Percentiles rank a stretch among this genome's conserved stretches.
Evolutionary conservation across 2,113 vertebrate genomes (phyloP).

Genomic region (Sciurus niger): DNA sequence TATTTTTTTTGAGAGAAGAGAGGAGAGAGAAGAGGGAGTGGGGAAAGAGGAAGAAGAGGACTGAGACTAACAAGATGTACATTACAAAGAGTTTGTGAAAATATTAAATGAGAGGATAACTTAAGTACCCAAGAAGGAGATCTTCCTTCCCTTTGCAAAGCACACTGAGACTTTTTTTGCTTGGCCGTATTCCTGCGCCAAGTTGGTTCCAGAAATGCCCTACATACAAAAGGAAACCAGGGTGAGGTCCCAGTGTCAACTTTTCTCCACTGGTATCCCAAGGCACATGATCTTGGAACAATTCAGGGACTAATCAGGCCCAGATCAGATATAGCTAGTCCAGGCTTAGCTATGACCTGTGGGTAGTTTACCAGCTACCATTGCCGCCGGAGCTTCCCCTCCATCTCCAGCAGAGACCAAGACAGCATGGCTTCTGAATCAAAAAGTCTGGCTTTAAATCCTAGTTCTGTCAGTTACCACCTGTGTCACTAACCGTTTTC

Average conservation of each 20-base stretch:
- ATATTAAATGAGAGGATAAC: neutral
- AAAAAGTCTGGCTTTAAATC: neutral
- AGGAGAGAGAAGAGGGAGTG: neutral
- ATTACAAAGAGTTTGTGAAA: neutral
- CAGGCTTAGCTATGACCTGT: neutral
- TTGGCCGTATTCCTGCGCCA: neutral
- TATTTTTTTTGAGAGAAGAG: slow-evolving; percentile 36
- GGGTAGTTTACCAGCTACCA: neutral
- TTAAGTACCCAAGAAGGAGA: neutral
- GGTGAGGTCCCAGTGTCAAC: neutral
- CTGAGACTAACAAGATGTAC: neutral
- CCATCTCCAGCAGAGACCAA: neutral
- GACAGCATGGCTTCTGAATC: neutral
- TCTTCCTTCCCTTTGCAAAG: neutral
- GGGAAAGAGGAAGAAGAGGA: neutral
- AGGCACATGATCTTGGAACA: neutral
- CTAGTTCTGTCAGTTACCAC: neutral
- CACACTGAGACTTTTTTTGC: neutral
- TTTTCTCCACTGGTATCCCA: neutral
- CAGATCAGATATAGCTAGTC: neutral
- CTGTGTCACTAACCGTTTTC: neutral
- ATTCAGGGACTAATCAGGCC: neutral
- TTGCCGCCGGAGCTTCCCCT: neutral
- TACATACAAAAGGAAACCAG: neutral
- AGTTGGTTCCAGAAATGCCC: neutral